A percentile compares a stretch with the other conserved stretches of the same genome.
Conservation (phyloP, 2,797 vertebrate genomes). For the Orestias chungarensis region DNA sequence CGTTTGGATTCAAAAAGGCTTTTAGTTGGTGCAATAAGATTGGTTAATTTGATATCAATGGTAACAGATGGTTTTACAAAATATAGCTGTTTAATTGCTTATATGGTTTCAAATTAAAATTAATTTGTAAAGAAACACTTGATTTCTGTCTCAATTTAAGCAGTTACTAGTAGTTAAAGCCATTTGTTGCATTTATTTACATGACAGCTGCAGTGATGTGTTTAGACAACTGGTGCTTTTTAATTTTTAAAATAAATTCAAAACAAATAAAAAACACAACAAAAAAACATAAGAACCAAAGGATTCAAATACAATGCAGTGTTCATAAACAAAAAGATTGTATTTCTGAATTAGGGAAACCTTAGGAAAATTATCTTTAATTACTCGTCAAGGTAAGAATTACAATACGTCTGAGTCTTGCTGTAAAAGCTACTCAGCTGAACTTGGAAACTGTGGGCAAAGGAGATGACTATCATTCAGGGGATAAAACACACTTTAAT, state of each 20-base stretch:
- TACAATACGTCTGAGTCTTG: slow-evolving; percentile 41
- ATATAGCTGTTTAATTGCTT: not conserved
- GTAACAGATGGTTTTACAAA: not conserved
- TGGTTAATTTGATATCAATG: not conserved
- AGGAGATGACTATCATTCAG: slow-evolving; percentile 72
- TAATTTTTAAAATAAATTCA: too few species aligned
- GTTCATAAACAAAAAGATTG: slow-evolving; percentile 17
- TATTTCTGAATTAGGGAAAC: slow-evolving; percentile 14
- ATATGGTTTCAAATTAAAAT: not conserved
- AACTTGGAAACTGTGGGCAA: slow-evolving; percentile 53
- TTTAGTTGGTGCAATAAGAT: not conserved
- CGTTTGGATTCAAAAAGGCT: not conserved
- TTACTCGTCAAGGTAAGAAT: slow-evolving; percentile 40
- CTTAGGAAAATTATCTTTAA: slow-evolving; percentile 30
- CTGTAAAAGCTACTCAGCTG: slow-evolving; percentile 46
- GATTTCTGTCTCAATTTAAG: not conserved
- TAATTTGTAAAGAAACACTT: not conserved
- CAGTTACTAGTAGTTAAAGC: slow-evolving; percentile 9
- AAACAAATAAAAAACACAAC: too few species aligned
- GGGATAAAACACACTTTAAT: slow-evolving; percentile 77
- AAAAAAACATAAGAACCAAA: too few species aligned
- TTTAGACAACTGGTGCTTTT: too few species aligned
- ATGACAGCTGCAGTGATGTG: not conserved
- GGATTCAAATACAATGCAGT: not conserved
- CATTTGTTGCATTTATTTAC: not conserved